Evolutionary conservation across 2,797 vertebrate species (phyloP), one percentile per base, ranked within the genome.

Genomic region (Peromyscus eremicus): DNA sequence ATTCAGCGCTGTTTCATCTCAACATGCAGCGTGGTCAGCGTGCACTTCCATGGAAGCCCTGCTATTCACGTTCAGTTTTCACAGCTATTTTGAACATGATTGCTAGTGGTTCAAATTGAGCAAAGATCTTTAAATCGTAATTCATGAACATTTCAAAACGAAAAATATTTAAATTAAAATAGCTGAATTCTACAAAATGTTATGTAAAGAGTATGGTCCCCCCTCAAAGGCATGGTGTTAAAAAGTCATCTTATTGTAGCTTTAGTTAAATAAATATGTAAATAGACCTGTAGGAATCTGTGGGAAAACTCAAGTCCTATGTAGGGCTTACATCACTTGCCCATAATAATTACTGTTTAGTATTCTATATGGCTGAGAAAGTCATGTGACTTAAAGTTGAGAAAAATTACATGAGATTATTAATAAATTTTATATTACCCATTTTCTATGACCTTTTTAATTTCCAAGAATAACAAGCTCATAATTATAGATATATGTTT

Each of bases 1-100:
- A 88, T 49, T 73, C 79, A 95, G 55, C 92, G 83, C 95, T 87
- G 94, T 91, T 96, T 94, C 71, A 62, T 82, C 89, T 94, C 94
- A 98, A 89, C 84, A 68, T 75, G 86, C 52, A 76, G 40, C 34
- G 71, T 27, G 55, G 55, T 95, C 81, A 64, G 89, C 57, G 34
- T 29, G 83, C 25, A 80, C 29, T 82, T 91, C 85, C 60, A 64
- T 40, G 89, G 88, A 96, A 64, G 75, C 64, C 43, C 27, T 17
- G 27, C 49, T 87, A 83, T 68, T 79, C 34, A 62, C 16, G 10
- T 27, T 94, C 81, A 64, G 49, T 84, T 66, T 91, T 77, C 49
- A 82, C 83, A 23, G 21, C 79, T 81, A 62, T 88, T 96, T 77
- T 82, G n/a, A 73, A 68, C 40, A 62, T 14, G n/a, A 23, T 94